These are phyloP conservation scores for Drosophila mayri DNA, from an alignment of 1,140 invertebrate species.

Conservation along the genomic window DNA sequence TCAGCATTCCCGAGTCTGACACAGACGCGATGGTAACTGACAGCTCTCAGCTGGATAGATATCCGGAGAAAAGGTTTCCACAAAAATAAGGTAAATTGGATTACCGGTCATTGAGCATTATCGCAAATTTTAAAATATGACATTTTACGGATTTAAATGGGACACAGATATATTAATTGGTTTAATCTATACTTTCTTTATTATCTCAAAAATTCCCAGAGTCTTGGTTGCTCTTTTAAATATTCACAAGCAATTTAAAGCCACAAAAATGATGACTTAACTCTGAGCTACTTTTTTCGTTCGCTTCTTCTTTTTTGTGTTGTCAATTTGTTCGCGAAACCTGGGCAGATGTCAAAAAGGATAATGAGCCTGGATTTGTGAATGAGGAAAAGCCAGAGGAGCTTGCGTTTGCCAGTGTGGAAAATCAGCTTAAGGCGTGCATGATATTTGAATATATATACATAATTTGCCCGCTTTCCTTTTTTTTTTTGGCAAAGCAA, in stretches of 20 bases:
- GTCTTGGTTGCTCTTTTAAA: neutral
- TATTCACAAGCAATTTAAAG: neutral
- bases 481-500: constrained; percentile 14
- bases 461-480: constrained; percentile 30
- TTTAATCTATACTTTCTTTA: neutral
- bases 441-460: constrained; percentile 73
- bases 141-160: neutral
- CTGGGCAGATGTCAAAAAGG: constrained; percentile 70
- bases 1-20: constrained; percentile 36
- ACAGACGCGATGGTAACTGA: constrained; percentile 15
- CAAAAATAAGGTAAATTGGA: constrained; percentile 59
- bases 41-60: constrained; percentile 22
- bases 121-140: constrained; percentile 11
- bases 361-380: constrained; percentile 63
- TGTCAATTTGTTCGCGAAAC: constrained; percentile 55
- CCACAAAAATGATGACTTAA: neutral
- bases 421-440: constrained; percentile 78
- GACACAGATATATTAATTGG: neutral
- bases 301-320: neutral
- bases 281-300: constrained; percentile 19
- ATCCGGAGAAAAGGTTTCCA: constrained; percentile 51
- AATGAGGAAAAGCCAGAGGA: constrained; percentile 15
- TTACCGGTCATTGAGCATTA: constrained; percentile 49
- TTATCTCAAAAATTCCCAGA: neutral
- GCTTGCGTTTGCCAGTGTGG: constrained; percentile 45